These are phyloP conservation scores for Cyclophora albipunctata DNA, from an alignment of 2,888 invertebrate genomes.

Conservation along the genomic window DNA sequence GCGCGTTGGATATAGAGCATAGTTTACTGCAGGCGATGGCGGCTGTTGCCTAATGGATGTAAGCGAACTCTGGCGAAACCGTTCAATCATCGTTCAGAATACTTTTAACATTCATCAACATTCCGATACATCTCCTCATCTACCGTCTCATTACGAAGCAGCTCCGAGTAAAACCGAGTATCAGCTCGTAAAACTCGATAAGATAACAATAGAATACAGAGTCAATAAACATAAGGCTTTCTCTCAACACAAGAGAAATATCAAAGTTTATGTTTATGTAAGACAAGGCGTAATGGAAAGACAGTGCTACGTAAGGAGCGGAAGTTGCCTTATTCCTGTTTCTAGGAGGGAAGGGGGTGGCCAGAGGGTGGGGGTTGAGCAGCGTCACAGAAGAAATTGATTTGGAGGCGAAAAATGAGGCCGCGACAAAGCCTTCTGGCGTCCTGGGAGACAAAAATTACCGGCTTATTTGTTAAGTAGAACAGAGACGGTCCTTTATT, in stretches of 20 bases:
- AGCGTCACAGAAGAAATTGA: slow-evolving; percentile 70
- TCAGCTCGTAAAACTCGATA: slow-evolving; percentile 17
- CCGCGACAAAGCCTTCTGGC: slow-evolving; percentile 51
- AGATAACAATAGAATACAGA: slow-evolving; percentile 16
- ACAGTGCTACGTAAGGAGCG: slow-evolving; percentile 45
- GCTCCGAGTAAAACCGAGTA: slow-evolving; percentile 9
- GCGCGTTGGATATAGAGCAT: slow-evolving; percentile 41
- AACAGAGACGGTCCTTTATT: slow-evolving; percentile 40
- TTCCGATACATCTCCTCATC: neutral
- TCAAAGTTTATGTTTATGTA: slow-evolving; percentile 32
- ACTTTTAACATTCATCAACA: slow-evolving; percentile 14
- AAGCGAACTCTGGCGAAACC: slow-evolving; percentile 24
- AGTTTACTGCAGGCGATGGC: slow-evolving; percentile 19
- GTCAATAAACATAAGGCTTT: slow-evolving; percentile 20
- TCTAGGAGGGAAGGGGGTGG: slow-evolving; percentile 35
- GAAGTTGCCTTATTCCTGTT: slow-evolving; percentile 55
- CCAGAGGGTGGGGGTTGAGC: slow-evolving; percentile 34
- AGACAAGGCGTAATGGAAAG: slow-evolving; percentile 38
- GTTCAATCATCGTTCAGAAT: slow-evolving; percentile 21
- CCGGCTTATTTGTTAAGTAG: slow-evolving; percentile 52
- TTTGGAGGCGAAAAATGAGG: slow-evolving; percentile 66
- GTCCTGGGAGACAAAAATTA: slow-evolving; percentile 57
- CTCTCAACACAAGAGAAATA: slow-evolving; percentile 24
- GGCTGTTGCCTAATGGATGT: slow-evolving; percentile 38
- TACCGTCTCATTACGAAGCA: slow-evolving; percentile 1